These are phyloP conservation scores for human DNA, from an alignment of 2,113 vertebrate species.

Conservation along the genomic window GRCh38 chrX:3117001-3117500, in stretches of 20 bases:
- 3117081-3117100: not conserved
- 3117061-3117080: not conserved
- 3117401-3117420: not conserved
- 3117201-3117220: not conserved
- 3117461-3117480: not conserved
- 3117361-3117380: not conserved
- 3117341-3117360: not conserved
- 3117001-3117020: not conserved
- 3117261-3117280: not conserved
- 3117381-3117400: not conserved
- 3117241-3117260: no score
- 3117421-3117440: not conserved
- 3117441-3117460: not conserved
- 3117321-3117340: not conserved
- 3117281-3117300: not conserved
- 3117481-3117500: not conserved
- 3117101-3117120: no score
- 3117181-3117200: not conserved
- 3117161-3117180: accelerated
- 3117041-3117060: not conserved
- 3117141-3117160: not conserved
- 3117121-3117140: not conserved
- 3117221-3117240: not conserved
- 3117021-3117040: no score
- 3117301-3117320: not conserved